Evolutionary conservation across 2,113 vertebrate species (phyloP).

Genomic region (Amazona vittata): DNA sequence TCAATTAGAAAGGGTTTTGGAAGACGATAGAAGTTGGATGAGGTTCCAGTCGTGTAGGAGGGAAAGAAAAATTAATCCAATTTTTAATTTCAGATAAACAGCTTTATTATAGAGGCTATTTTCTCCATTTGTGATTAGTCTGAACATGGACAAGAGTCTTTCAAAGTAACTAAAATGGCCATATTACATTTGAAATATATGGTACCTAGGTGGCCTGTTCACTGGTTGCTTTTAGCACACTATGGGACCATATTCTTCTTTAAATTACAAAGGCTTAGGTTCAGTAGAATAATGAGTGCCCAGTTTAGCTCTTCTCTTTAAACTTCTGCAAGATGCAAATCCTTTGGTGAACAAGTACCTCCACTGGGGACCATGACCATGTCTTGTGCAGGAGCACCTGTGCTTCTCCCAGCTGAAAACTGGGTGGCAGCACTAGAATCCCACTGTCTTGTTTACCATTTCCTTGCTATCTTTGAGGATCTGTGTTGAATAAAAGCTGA

Average conservation of each 20-base stretch:
- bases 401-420: not conserved
- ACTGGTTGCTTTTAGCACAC: not conserved
- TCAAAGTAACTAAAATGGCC: not conserved
- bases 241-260: not conserved
- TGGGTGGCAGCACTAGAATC: not conserved
- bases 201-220: not conserved
- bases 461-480: not conserved
- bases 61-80: conserved; percentile 20
- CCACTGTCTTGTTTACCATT: not conserved
- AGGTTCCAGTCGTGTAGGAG: not conserved
- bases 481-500: not conserved
- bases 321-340: not conserved
- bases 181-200: not conserved
- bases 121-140: not conserved
- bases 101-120: conserved; percentile 13
- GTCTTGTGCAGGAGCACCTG: not conserved
- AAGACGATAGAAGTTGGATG: conserved; percentile 38
- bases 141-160: not conserved
- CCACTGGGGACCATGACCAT: not conserved
- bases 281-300: not conserved
- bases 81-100: conserved; percentile 61
- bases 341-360: not conserved
- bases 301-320: not conserved
- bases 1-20: conserved; percentile 18
- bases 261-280: not conserved